phyloP scores from a whole-genome alignment of 2,797 vertebrate genomes.

The Phoebastria nigripes region DNA sequence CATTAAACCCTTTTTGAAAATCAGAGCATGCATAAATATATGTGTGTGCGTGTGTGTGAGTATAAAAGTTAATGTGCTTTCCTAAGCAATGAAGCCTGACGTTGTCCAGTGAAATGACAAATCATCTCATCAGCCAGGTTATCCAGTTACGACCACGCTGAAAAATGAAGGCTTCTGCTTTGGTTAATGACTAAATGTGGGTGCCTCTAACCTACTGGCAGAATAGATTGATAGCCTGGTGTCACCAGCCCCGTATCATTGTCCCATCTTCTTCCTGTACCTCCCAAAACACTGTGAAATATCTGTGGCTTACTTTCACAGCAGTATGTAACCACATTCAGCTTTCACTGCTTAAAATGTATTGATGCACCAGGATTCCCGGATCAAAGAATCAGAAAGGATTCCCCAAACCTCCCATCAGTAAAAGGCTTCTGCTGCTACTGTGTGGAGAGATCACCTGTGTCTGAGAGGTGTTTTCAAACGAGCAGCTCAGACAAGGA shows the following conservation, averaged over 20 bases:
- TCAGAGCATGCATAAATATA: background rate
- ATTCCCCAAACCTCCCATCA: background rate
- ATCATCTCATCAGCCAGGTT: constrained; percentile 66
- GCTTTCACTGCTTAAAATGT: background rate
- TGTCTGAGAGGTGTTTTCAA: background rate
- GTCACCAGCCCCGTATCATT: background rate
- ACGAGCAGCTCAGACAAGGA: background rate
- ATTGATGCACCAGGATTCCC: background rate
- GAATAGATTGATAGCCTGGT: constrained; percentile 36
- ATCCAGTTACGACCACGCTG: constrained; percentile 63
- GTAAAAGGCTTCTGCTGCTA: background rate
- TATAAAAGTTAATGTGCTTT: constrained; percentile 37
- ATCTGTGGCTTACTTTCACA: background rate
- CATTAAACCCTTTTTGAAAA: background rate
- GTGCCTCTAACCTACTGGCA: background rate
- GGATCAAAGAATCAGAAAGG: background rate
- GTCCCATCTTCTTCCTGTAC: background rate
- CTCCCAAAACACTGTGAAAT: background rate
- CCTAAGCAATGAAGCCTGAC: constrained; percentile 61
- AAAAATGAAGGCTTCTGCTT: constrained; percentile 67
- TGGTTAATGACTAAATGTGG: constrained; percentile 56
- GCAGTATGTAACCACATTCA: background rate
- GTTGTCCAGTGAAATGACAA: constrained; percentile 63
- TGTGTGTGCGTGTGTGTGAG: background rate
- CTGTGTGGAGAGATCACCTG: background rate